These are phyloP conservation scores for Aphyosemion australe DNA, from an alignment of 2,113 vertebrate genomes.

Conservation along the genomic window DNA sequence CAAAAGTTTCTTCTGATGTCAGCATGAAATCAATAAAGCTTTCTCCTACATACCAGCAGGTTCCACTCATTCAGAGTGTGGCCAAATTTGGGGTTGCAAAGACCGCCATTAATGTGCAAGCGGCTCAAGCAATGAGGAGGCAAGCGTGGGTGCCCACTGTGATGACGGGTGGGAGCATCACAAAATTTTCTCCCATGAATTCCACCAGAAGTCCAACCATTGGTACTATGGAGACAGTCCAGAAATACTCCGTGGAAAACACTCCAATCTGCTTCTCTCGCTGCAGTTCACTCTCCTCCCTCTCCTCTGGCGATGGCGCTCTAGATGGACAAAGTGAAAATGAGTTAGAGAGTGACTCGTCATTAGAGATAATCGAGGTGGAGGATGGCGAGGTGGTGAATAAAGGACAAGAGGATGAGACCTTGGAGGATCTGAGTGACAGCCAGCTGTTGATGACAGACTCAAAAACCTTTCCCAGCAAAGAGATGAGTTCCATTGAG, in stretches of 20 bases:
- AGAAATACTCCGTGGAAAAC: constrained; percentile 89
- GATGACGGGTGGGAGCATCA: constrained; percentile 75
- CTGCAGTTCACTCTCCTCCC: constrained; percentile 93
- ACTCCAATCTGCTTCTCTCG: constrained; percentile 92
- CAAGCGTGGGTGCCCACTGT: constrained; percentile 84
- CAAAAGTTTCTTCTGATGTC: constrained; percentile 77
- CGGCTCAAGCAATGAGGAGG: constrained; percentile 79
- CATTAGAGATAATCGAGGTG: constrained; percentile 91
- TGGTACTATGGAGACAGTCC: constrained; percentile 82
- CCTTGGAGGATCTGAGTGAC: constrained; percentile 78
- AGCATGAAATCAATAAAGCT: constrained; percentile 90
- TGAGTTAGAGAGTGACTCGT: constrained; percentile 85
- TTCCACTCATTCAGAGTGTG: constrained; percentile 84
- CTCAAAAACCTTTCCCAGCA: constrained; percentile 72
- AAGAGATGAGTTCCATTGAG: constrained; percentile 78
- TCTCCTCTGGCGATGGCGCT: constrained; percentile 88
- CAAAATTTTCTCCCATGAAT: constrained; percentile 83
- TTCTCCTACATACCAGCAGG: constrained; percentile 91
- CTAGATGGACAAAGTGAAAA: constrained; percentile 86
- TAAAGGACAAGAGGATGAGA: constrained; percentile 74
- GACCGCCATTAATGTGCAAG: constrained; percentile 74
- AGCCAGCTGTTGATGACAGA: constrained; percentile 78
- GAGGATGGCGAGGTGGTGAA: constrained; percentile 78
- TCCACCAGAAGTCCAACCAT: constrained; percentile 67
- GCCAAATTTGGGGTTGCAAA: constrained; percentile 74